Evolutionary conservation across 2,888 invertebrate genomes (phyloP).

Genomic region (Eilema griseolum): DNA sequence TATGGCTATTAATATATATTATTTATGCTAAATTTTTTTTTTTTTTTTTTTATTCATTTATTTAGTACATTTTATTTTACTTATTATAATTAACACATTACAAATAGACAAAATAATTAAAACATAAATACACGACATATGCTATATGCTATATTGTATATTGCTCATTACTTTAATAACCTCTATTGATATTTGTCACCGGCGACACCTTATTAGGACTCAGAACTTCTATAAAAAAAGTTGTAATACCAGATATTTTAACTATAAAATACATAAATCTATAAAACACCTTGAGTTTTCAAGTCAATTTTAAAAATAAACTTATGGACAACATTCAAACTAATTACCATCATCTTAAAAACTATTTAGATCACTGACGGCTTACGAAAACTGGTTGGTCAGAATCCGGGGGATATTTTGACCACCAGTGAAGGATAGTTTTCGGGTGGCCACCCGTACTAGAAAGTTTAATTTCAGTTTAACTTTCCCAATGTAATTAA

Average conservation of each 20-base stretch:
- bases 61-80: too few relatives aligned
- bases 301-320: background rate
- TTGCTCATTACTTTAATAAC: too few relatives aligned
- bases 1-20: too few relatives aligned
- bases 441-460: background rate
- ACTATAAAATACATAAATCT: background rate
- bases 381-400: slow-evolving; percentile 3
- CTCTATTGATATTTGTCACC: background rate
- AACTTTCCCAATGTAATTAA: background rate
- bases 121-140: too few relatives aligned
- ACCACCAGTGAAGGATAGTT: background rate
- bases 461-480: background rate
- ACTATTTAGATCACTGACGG: background rate
- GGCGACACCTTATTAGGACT: background rate
- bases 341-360: background rate
- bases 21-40: too few relatives aligned
- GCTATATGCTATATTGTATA: too few relatives aligned
- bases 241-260: background rate
- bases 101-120: too few relatives aligned
- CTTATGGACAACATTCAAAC: background rate
- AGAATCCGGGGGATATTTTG: background rate
- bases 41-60: too few relatives aligned
- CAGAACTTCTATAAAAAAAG: background rate
- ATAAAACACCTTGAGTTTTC: background rate
- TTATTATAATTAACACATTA: too few relatives aligned